These are phyloP conservation scores for Periparus ater DNA, from an alignment of 2,797 vertebrate genomes.

Conservation along the genomic window DNA sequence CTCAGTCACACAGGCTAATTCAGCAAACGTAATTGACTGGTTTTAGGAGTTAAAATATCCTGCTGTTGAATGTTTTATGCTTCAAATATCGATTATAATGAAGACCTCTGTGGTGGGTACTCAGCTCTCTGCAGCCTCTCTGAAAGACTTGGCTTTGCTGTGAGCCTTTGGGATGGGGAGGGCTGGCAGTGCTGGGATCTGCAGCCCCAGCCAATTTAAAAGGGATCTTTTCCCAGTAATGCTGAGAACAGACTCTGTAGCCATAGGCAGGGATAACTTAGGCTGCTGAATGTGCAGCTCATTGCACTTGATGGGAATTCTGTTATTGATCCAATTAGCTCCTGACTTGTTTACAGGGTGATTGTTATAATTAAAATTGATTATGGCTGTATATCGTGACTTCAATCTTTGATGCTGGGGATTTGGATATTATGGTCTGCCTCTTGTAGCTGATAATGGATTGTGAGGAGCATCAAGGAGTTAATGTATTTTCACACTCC, in stretches of 20 bases:
- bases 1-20: background rate
- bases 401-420: background rate
- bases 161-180: background rate
- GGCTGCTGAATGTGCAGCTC: background rate
- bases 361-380: conserved; percentile 13
- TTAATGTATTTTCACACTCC: background rate
- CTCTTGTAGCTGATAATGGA: background rate
- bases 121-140: background rate
- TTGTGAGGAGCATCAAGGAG: background rate
- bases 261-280: background rate
- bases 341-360: background rate
- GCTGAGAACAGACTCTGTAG: background rate
- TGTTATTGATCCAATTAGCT: conserved; percentile 31
- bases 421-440: background rate
- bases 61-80: conserved; percentile 48
- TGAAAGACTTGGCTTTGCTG: background rate
- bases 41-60: conserved; percentile 63
- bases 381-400: background rate
- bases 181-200: background rate
- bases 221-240: background rate
- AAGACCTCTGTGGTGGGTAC: background rate
- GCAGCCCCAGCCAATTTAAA: background rate
- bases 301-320: background rate
- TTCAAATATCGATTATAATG: conserved; percentile 41
- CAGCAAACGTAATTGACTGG: conserved; percentile 48